These are phyloP conservation scores for Bombus balteatus DNA, from an alignment of 1,140 invertebrate species.

Conservation along the genomic window DNA sequence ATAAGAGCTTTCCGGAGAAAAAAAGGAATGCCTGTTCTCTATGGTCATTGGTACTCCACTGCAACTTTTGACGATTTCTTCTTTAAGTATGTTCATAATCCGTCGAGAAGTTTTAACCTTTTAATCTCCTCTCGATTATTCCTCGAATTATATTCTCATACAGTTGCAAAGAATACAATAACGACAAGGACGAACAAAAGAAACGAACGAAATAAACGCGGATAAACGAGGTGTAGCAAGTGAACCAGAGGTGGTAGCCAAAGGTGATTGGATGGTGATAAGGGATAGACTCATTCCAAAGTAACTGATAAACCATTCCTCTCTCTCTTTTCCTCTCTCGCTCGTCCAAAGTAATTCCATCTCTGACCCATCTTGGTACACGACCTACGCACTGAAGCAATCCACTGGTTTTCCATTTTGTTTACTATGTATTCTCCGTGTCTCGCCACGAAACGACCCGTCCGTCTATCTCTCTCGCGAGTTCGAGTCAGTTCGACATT, in stretches of 20 bases:
- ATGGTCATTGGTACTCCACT: not conserved
- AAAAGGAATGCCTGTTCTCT: not conserved
- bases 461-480: not conserved
- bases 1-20: not conserved
- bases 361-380: not conserved
- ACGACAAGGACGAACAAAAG: too few species aligned
- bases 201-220: too few species aligned
- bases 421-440: not conserved
- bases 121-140: too few species aligned
- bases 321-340: too few species aligned
- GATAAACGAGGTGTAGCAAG: not conserved
- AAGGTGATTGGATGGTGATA: slow-evolving; percentile 1
- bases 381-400: not conserved
- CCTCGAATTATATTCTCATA: not conserved
- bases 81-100: too few species aligned
- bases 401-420: slow-evolving; percentile 70
- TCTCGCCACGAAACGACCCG: not conserved
- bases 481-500: not conserved
- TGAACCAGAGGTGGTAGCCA: too few species aligned
- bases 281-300: not conserved
- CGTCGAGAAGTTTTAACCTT: too few species aligned
- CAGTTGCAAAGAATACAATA: too few species aligned
- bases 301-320: not conserved
- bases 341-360: slow-evolving; percentile 2
- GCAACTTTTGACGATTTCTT: not conserved